phyloP scores from a whole-genome alignment of 2,888 invertebrate species.

The Pandemis cinnamomeana region DNA sequence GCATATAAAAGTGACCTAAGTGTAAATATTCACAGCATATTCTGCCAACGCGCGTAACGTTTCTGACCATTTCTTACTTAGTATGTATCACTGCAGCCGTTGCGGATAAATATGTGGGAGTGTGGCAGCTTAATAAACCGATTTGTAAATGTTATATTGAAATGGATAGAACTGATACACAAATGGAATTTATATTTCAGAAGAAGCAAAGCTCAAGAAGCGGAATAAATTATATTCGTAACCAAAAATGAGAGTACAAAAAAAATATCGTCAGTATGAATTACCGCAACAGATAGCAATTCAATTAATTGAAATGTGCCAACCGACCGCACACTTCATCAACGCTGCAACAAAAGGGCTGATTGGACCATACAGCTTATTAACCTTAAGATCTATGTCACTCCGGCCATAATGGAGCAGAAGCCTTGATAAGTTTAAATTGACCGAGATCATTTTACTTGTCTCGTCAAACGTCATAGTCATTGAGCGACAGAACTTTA shows the following conservation, averaged over 20 bases:
- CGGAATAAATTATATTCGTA: background rate
- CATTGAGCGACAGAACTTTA: constrained; percentile 33
- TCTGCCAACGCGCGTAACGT: constrained; percentile 23
- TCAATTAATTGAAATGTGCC: constrained; percentile 52
- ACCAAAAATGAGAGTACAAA: background rate
- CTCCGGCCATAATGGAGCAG: constrained; percentile 70
- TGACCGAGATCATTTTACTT: constrained; percentile 68
- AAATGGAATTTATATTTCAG: background rate
- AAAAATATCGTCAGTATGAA: background rate
- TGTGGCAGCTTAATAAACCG: background rate
- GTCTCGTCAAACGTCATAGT: constrained; percentile 47
- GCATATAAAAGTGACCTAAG: constrained; percentile 43
- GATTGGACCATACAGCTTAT: constrained; percentile 65
- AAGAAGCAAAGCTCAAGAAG: no score
- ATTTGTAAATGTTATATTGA: background rate
- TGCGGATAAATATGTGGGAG: constrained; percentile 15
- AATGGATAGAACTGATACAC: background rate
- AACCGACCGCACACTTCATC: constrained; percentile 59
- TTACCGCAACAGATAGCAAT: constrained; percentile 47
- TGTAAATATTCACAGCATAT: constrained; percentile 29
- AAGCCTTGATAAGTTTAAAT: constrained; percentile 78
- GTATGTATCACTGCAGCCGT: constrained; percentile 17
- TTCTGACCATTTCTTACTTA: constrained; percentile 30
- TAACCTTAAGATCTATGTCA: constrained; percentile 72
- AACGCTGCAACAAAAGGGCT: constrained; percentile 69